phyloP scores from a whole-genome alignment of 1,140 invertebrate species.

The Vanessa tameamea region DNA sequence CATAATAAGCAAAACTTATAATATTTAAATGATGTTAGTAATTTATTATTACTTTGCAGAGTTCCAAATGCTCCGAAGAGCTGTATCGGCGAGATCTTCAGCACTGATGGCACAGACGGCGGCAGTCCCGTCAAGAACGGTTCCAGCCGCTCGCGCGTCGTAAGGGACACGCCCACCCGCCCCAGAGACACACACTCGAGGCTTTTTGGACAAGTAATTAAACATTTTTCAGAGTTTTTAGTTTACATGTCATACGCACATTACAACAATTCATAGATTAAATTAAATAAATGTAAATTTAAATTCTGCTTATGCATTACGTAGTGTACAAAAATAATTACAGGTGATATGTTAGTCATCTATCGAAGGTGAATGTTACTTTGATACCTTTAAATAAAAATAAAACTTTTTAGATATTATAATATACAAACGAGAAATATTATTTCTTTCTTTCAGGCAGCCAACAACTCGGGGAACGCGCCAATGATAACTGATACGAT shows the following conservation, averaged over 20 bases:
- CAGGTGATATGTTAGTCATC: too few species aligned
- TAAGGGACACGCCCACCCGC: constrained; percentile 69
- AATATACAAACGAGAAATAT: neutral
- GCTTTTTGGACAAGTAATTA: constrained; percentile 65
- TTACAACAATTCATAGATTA: too few species aligned
- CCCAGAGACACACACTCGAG: constrained; percentile 78
- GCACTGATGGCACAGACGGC: constrained; percentile 59
- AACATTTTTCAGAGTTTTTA: neutral
- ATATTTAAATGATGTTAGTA: too few species aligned
- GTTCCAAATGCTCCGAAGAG: constrained; percentile 80
- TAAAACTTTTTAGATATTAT: neutral
- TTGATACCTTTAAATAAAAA: too few species aligned
- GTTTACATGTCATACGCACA: neutral
- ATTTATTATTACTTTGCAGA: constrained; percentile 51
- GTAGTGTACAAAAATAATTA: too few species aligned
- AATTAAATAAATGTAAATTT: too few species aligned
- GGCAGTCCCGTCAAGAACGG: constrained; percentile 68
- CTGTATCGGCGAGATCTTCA: constrained; percentile 80
- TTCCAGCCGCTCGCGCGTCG: constrained; percentile 58
- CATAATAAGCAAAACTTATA: too few species aligned
- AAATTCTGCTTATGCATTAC: too few species aligned
- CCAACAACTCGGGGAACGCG: constrained; percentile 47
- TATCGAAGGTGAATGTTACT: too few species aligned
- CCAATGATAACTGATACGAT: constrained; percentile 75
- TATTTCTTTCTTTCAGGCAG: constrained; percentile 52